These are phyloP conservation scores for Heptranchias perlo DNA, from an alignment of 2,113 vertebrate genomes.

Conservation along the genomic window DNA sequence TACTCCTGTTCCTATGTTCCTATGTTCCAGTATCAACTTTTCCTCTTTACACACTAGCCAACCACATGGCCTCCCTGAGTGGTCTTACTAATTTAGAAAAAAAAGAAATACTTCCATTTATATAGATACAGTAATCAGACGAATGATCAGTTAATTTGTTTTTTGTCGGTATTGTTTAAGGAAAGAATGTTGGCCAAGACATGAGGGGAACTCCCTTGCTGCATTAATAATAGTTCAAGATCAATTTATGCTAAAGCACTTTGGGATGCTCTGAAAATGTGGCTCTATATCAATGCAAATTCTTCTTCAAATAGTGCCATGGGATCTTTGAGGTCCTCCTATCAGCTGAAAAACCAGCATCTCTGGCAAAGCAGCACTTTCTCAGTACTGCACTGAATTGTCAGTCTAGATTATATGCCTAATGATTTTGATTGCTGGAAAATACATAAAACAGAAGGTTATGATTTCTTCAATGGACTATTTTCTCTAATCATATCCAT, in stretches of 20 bases:
- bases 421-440: not conserved
- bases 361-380: not conserved
- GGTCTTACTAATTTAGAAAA: not conserved
- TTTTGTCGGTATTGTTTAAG: not conserved
- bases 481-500: not conserved
- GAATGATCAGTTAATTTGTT: not conserved
- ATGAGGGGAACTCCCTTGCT: not conserved
- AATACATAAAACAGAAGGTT: not conserved
- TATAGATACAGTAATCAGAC: not conserved
- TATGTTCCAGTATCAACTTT: not conserved
- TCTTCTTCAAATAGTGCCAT: not conserved
- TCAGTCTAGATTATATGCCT: not conserved
- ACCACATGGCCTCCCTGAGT: not conserved
- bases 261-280: not conserved
- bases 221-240: not conserved
- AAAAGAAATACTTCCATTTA: not conserved
- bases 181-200: not conserved
- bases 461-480: not conserved
- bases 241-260: not conserved
- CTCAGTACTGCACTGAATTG: not conserved
- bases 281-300: not conserved
- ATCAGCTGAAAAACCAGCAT: not conserved
- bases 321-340: not conserved
- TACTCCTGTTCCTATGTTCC: too few relatives aligned
- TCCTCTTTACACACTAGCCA: too few relatives aligned